Base-by-base conservation (phyloP, 2,797 vertebrate species). In the Anas flavirostris region DNA sequence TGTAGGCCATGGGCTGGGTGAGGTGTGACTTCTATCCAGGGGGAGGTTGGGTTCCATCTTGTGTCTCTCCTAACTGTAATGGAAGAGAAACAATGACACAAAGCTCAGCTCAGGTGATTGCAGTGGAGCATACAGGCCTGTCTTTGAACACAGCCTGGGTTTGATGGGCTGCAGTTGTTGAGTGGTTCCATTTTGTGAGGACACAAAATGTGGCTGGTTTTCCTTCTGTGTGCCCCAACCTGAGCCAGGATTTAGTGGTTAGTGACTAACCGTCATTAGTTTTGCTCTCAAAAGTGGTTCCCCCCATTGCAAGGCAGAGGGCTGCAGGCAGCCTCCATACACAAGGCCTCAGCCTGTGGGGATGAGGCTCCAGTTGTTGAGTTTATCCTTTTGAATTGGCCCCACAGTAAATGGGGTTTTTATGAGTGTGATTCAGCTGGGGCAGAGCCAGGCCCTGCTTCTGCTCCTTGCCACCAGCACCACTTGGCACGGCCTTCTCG, bases 391-490 rank as follows among this genome's bases (percentile, higher is more conserved):
- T 41, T 13, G 95, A 87, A 94, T 94, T 94, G 94, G 91, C 83
- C 93, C 86, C 75, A 59, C 72, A 72, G 39, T 39, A 69, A 31
- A 74, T 5, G 59, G 8, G 28, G 9, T 5, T 86, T 88, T 93
- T 29, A 76, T 17, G 72, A 35, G 74, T 62, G 58, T 2, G 7
- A 63, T 91, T 70, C 70, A 69, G 86, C 26, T 83, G 89, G 66
- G 91, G 66, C 64, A 31, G 86, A 88, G 93, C 95, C 94, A 96
- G 83, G 4, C 25, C 58, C 90, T 81, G 46, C 59, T 70, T n/a
- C 86, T 88, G 91, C 9, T 92, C 59, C 67, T 79, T 90, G 78
- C 94, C 43, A 79, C 84, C 72, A 78, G 86, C 50, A 75, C 73
- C 33, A 29, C 79, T 92, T 22, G 88, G 67, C 68, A 56, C 75